Conservation (phyloP, 2,888 invertebrate species). For the Neoscelio sp. region DNA sequence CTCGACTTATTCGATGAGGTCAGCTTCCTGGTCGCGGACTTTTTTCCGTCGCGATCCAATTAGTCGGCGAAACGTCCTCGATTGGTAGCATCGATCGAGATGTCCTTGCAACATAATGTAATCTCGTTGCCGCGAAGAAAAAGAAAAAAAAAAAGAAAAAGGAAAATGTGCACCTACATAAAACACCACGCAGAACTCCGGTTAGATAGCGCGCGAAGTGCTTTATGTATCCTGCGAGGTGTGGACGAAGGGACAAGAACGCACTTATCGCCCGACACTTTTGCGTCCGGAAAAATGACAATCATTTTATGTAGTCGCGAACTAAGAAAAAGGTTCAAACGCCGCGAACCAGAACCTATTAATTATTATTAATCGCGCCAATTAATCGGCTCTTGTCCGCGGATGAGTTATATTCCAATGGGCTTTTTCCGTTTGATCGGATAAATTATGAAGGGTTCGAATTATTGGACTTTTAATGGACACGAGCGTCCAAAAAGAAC, state of each 20-base stretch:
- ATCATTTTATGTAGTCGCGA: slow-evolving; percentile 49
- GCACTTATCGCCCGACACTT: slow-evolving; percentile 66
- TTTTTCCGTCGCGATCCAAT: slow-evolving; percentile 63
- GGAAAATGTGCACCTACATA: slow-evolving; percentile 52
- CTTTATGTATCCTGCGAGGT: slow-evolving; percentile 69
- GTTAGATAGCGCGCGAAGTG: slow-evolving; percentile 63
- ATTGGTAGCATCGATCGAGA: slow-evolving; percentile 64
- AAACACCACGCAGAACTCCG: slow-evolving; percentile 52
- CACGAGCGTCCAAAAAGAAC: no score
- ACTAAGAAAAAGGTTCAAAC: slow-evolving; percentile 48
- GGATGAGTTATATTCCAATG: slow-evolving; percentile 59
- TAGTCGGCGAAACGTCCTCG: slow-evolving; percentile 69
- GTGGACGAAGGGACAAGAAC: slow-evolving; percentile 54
- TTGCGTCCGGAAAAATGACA: slow-evolving; percentile 60
- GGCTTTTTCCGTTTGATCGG: slow-evolving; percentile 68
- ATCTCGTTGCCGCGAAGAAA: slow-evolving; percentile 48
- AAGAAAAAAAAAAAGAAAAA: slow-evolving; percentile 13
- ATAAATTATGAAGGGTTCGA: background rate
- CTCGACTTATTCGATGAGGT: slow-evolving; percentile 61
- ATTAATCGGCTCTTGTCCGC: slow-evolving; percentile 75
- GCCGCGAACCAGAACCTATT: slow-evolving; percentile 74
- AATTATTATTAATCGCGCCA: slow-evolving; percentile 79
- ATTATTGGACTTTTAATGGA: no score
- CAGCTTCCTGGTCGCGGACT: slow-evolving; percentile 61
- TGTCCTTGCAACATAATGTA: slow-evolving; percentile 67